A percentile compares a stretch with the other conserved stretches of the same genome.
Evolutionary conservation across 2,888 invertebrate species (phyloP).

Genomic region (Acanthococcus lagerstroemiae): DNA sequence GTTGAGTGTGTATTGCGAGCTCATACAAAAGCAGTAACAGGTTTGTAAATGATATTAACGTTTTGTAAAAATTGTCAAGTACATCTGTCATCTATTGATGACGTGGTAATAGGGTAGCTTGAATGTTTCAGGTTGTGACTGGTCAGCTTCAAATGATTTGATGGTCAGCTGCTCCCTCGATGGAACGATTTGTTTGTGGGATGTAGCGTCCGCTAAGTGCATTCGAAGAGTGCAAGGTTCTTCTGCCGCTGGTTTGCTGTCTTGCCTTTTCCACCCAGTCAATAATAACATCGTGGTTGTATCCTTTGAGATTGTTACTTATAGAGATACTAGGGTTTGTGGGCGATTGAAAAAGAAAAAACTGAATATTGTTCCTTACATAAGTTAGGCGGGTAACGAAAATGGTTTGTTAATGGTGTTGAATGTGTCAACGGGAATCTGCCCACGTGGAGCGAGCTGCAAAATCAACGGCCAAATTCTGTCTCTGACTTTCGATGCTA

Average conservation of each 20-base stretch:
- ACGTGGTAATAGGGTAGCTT: not conserved
- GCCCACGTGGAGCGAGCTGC: slow-evolving; percentile 50
- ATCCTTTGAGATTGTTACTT: no score
- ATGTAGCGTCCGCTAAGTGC: slow-evolving; percentile 47
- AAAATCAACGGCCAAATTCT: slow-evolving; percentile 50
- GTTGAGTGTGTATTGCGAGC: slow-evolving; percentile 63
- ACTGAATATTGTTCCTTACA: no score
- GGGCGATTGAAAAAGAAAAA: no score
- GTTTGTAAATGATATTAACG: slow-evolving; percentile 41
- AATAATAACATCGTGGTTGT: slow-evolving; percentile 79
- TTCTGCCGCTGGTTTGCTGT: slow-evolving; percentile 52
- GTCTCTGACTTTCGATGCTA: slow-evolving; percentile 65
- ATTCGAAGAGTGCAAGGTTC: slow-evolving; percentile 56
- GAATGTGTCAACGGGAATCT: slow-evolving; percentile 77
- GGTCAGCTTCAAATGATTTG: slow-evolving; percentile 76
- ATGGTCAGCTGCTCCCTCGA: slow-evolving; percentile 68
- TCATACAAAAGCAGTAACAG: slow-evolving; percentile 64
- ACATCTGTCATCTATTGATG: no score
- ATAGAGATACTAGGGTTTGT: no score
- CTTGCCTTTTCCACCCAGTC: slow-evolving; percentile 69
- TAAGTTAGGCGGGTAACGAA: slow-evolving; percentile 54
- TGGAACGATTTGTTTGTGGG: slow-evolving; percentile 65
- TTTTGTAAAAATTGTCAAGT: no score
- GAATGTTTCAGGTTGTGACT: slow-evolving; percentile 55
- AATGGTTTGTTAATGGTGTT: slow-evolving; percentile 64